Evolutionary conservation across 2,797 vertebrate genomes (phyloP).

Genomic region (Adelosebastes latens): DNA sequence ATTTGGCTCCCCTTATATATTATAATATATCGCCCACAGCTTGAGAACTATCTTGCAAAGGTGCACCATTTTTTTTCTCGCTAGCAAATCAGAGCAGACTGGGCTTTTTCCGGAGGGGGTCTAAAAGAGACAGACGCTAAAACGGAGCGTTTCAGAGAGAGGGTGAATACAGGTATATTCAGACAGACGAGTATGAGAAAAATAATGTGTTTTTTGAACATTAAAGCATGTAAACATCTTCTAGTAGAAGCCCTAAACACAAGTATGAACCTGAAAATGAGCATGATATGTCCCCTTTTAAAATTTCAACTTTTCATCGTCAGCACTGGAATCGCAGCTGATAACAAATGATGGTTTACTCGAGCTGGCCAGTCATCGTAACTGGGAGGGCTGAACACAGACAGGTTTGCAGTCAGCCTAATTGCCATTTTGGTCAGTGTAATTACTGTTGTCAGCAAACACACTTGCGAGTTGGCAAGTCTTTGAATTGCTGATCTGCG

Average conservation of each 20-base stretch:
- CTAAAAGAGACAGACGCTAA: not conserved
- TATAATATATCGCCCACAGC: not conserved
- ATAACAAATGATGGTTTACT: constrained; percentile 60
- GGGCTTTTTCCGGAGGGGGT: not conserved
- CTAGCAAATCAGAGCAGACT: not conserved
- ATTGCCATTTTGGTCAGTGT: constrained; percentile 77
- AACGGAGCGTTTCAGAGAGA: not conserved
- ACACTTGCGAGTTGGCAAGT: constrained; percentile 45
- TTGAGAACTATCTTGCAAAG: not conserved
- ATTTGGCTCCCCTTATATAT: too few species aligned
- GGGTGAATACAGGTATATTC: not conserved
- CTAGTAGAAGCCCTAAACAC: not conserved
- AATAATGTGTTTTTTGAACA: not conserved
- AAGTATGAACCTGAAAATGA: not conserved
- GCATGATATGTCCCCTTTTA: not conserved
- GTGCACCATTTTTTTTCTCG: not conserved
- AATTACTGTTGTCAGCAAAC: constrained; percentile 78
- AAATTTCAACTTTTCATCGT: not conserved
- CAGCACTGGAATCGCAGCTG: not conserved
- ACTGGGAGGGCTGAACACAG: constrained; percentile 58
- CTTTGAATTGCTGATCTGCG: constrained; percentile 60
- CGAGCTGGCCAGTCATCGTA: constrained; percentile 41
- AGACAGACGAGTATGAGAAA: not conserved
- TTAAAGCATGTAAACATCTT: not conserved
- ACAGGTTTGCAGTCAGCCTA: constrained; percentile 51